Evolutionary conservation across 2,888 invertebrate genomes (phyloP).

Genomic region (Phyllotreta cruciferae): DNA sequence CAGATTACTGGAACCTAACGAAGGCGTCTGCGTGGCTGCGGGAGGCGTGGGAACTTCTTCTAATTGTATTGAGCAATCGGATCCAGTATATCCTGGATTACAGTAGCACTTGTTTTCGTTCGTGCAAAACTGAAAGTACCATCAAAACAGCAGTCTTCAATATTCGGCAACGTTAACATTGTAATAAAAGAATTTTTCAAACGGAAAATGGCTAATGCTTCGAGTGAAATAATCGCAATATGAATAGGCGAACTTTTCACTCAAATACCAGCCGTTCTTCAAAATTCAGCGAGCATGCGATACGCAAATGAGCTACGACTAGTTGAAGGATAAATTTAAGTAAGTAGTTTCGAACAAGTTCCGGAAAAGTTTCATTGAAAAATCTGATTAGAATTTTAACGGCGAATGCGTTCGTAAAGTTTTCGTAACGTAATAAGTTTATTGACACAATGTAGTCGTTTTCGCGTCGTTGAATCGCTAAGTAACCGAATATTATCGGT

Average conservation of each 20-base stretch:
- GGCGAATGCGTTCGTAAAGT: too few species aligned
- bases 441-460: too few species aligned
- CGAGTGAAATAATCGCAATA: constrained; percentile 7
- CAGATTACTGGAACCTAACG: constrained; percentile 58
- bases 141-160: constrained; percentile 14
- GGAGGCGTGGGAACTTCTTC: constrained; percentile 68
- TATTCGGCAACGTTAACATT: background rate
- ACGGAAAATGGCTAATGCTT: background rate
- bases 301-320: constrained; percentile 5
- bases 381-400: too few species aligned
- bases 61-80: constrained; percentile 83
- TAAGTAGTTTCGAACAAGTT: too few species aligned
- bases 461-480: too few species aligned
- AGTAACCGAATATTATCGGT: too few species aligned
- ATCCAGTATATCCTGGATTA: constrained; percentile 84
- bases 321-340: constrained; percentile 1
- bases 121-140: constrained; percentile 79
- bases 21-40: constrained; percentile 67
- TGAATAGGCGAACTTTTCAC: background rate
- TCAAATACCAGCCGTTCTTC: background rate
- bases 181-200: background rate
- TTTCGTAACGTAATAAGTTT: too few species aligned
- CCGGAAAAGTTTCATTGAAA: too few species aligned
- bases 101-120: constrained; percentile 94
- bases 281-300: background rate